Conservation (phyloP, 2,797 vertebrate genomes). For the Myotis planiceps region DNA sequence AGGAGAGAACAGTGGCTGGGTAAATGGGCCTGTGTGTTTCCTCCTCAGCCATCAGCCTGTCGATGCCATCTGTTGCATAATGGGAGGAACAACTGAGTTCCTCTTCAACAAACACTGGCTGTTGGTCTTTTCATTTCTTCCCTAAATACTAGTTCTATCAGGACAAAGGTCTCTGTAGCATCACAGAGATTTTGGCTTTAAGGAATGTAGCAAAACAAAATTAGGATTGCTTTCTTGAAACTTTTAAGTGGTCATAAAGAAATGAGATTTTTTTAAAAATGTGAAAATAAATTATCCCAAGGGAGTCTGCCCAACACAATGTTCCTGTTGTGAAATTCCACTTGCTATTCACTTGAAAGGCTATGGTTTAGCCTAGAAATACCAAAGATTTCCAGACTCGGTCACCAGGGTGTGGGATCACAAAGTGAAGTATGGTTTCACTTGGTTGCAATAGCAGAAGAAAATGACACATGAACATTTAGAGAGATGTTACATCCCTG, state of each 20-base stretch:
- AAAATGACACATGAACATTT: not conserved
- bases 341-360: not conserved
- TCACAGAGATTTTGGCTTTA: conserved; percentile 39
- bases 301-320: not conserved
- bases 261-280: not conserved
- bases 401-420: not conserved
- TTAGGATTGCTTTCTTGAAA: conserved; percentile 32
- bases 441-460: not conserved
- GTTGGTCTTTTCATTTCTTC: conserved; percentile 61
- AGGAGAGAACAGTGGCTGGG: not conserved
- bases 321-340: not conserved
- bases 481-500: not conserved
- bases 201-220: not conserved
- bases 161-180: conserved; percentile 16
- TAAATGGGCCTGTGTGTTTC: not conserved
- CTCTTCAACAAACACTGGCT: conserved; percentile 69
- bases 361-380: not conserved
- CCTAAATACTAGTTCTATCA: conserved; percentile 37
- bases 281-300: conserved; percentile 1
- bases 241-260: conserved; percentile 4
- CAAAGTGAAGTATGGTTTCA: not conserved
- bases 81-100: conserved; percentile 58
- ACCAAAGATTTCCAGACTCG: not conserved
- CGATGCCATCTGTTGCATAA: conserved; percentile 57
- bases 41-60: conserved; percentile 38